These are phyloP conservation scores for Fulica atra DNA, from an alignment of 2,113 vertebrate genomes.

Conservation along the genomic window DNA sequence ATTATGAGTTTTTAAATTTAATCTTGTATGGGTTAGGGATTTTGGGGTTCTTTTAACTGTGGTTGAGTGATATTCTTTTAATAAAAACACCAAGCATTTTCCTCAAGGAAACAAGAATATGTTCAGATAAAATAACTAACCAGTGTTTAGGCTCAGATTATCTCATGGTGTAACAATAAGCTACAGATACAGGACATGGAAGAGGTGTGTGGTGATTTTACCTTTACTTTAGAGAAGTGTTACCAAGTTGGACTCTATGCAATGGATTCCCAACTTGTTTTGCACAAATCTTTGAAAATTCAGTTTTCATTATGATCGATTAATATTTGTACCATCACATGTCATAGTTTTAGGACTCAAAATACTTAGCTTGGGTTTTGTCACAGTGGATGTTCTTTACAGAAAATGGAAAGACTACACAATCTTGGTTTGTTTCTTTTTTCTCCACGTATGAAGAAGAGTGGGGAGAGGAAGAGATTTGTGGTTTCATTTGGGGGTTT, in stretches of 20 bases:
- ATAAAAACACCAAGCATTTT: not conserved
- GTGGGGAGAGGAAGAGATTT: not conserved
- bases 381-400: not conserved
- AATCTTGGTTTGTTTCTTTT: not conserved
- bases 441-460: not conserved
- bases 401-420: not conserved
- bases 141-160: not conserved
- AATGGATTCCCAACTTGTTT: not conserved
- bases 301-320: not conserved
- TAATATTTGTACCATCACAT: not conserved
- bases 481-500: rapidly evolving
- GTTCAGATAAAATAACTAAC: not conserved
- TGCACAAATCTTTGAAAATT: not conserved
- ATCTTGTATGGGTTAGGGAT: too few species aligned
- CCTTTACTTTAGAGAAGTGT: not conserved
- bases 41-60: not conserved
- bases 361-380: not conserved
- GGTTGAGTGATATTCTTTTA: not conserved
- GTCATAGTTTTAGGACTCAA: not conserved
- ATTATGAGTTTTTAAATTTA: not conserved
- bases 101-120: not conserved
- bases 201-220: not conserved
- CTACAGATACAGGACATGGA: not conserved
- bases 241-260: not conserved
- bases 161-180: not conserved